phyloP scores from a whole-genome alignment of 2,113 vertebrate species.

The Phyllopteryx taeniolatus region DNA sequence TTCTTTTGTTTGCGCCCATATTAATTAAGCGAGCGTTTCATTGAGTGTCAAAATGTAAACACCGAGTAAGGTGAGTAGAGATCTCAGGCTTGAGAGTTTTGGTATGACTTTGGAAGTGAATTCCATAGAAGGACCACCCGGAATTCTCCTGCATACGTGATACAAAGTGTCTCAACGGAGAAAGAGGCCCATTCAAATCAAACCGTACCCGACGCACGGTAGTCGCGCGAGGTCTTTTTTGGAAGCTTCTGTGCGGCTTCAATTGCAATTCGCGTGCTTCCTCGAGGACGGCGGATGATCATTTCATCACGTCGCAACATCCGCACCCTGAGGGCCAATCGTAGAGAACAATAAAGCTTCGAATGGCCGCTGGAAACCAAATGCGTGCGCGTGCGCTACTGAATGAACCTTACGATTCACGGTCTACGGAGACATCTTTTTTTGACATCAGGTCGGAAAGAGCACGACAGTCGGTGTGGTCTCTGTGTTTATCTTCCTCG shows the following conservation, averaged over 20 bases:
- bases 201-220: constrained; percentile 55
- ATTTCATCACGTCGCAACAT: constrained; percentile 55
- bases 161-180: constrained; percentile 20
- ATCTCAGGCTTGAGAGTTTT: no score
- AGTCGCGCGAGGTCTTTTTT: constrained; percentile 62
- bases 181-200: constrained; percentile 59
- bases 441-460: constrained; percentile 14
- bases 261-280: constrained; percentile 65
- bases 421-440: background rate
- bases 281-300: no score
- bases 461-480: constrained; percentile 36
- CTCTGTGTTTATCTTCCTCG: constrained; percentile 67
- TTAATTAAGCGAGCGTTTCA: no score
- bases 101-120: no score
- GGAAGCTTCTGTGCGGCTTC: constrained; percentile 69
- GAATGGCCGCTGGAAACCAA: constrained; percentile 5
- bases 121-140: constrained; percentile 56
- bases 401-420: background rate
- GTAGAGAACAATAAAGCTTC: constrained; percentile 19
- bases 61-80: no score
- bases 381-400: background rate
- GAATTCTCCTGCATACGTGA: constrained; percentile 26
- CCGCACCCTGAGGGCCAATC: constrained; percentile 49
- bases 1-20: no score
- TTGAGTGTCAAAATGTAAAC: no score